These are phyloP conservation scores for Halictus quadricinctus DNA, from an alignment of 2,888 invertebrate species.

Conservation along the genomic window DNA sequence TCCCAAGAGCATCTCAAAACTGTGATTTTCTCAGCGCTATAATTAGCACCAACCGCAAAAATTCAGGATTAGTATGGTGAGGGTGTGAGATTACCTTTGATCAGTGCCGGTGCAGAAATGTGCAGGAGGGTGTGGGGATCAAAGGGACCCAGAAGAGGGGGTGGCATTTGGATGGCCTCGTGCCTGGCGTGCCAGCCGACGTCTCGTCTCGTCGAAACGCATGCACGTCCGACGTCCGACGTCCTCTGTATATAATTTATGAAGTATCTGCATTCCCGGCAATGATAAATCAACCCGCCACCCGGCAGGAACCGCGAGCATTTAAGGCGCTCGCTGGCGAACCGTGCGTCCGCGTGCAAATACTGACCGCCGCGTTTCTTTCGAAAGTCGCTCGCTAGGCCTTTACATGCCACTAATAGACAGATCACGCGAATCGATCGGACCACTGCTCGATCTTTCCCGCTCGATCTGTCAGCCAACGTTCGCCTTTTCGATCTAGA, in stretches of 20 bases:
- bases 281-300: constrained; percentile 81
- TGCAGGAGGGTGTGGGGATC: constrained; percentile 20
- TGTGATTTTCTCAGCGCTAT: too few relatives aligned
- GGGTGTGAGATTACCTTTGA: constrained; percentile 42
- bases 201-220: constrained; percentile 70
- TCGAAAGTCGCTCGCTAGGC: constrained; percentile 22
- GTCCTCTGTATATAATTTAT: constrained; percentile 80
- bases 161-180: constrained; percentile 75
- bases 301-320: constrained; percentile 71
- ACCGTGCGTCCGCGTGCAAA: constrained; percentile 40
- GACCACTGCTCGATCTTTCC: not conserved
- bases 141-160: constrained; percentile 47
- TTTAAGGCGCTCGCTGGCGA: constrained; percentile 59
- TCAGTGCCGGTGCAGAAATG: constrained; percentile 37
- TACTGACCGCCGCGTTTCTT: constrained; percentile 32
- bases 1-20: too few relatives aligned
- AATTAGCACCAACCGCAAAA: not conserved
- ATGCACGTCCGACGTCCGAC: constrained; percentile 74
- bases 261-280: constrained; percentile 79
- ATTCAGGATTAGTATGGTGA: not conserved
- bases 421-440: constrained; percentile 40
- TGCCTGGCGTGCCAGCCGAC: constrained; percentile 78
- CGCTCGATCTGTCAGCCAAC: not conserved
- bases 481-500: not conserved
- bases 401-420: constrained; percentile 30